Conservation (phyloP, 1,140 invertebrate genomes). For the Phenacoccus solenopsis region DNA sequence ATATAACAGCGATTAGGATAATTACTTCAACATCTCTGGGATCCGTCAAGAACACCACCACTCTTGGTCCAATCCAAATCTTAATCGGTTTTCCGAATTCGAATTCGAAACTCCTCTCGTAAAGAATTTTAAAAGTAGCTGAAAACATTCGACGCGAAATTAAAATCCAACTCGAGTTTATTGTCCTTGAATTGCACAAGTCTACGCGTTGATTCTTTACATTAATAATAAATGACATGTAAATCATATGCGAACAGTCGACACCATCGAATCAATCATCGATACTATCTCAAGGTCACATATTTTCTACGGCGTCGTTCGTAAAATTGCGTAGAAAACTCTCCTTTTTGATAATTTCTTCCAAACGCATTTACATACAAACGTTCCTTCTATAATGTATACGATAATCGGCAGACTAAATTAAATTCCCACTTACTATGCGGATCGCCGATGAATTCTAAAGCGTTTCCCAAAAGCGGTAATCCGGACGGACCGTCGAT, state of each 20-base stretch:
- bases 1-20: not conserved
- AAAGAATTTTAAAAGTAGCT: conserved; percentile 36
- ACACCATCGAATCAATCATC: not conserved
- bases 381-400: not conserved
- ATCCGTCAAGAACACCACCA: conserved; percentile 48
- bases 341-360: not conserved
- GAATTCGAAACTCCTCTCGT: conserved; percentile 33
- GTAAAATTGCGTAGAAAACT: not conserved
- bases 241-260: not conserved
- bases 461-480: conserved; percentile 55
- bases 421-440: conserved; percentile 25
- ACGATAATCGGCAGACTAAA: no score
- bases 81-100: conserved; percentile 30
- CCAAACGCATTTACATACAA: not conserved
- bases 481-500: conserved; percentile 52
- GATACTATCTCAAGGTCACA: not conserved
- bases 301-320: not conserved
- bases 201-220: no score
- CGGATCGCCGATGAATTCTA: conserved; percentile 41
- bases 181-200: no score
- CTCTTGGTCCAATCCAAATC: conserved; percentile 48
- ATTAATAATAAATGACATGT: no score
- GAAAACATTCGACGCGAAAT: no score
- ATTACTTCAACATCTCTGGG: conserved; percentile 51
- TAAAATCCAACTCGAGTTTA: no score